Base-by-base conservation (phyloP, 2,888 invertebrate genomes). In the Nesidiocoris tenuis region DNA sequence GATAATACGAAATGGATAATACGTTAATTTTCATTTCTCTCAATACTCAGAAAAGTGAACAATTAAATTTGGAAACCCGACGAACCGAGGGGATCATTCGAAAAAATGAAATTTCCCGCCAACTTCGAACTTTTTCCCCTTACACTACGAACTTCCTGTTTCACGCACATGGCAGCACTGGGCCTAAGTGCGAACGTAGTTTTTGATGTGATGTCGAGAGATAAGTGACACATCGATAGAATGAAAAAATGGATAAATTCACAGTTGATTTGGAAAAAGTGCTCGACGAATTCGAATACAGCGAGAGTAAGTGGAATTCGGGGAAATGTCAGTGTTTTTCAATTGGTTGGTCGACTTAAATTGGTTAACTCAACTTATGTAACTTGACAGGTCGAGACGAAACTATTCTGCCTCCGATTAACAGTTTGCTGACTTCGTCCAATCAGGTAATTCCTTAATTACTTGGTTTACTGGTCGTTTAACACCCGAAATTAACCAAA, bases 261-360 rank as follows among this genome's bases (percentile, higher is more conserved):
- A 86, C 87, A 75, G 89, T 93, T 78, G 93, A 94, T 84, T 86
- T 94, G 82, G 93, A 94, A 83, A 91, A 92, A 85, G 91, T 93
- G 79, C 85, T 94, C 76, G 93, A 94, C 84, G 93, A 93, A 83
- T 90, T 94, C 82, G 93, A 94, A 83, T 88, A 90, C 81, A 89
- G 88, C 82, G 91, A 93, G 86, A 85, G 86, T 86, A 82, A 80
- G 76, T 78, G 17, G 12, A 55, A 39, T 39, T 39, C 39, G 39
- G 3, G 12, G 3, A 12, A 39, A 7, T 12, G 5, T 12, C 39
- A 39, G 3, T 39, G 39, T 39, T 12, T 12, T 39, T 39, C 54
- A 54, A 7, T 54, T 74, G 24, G 75, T 70, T 55, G n/a, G n/a
- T n/a, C n/a, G n/a, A n/a, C n/a, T n/a, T n/a, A n/a, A 54, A 12